Percentiles rank a stretch among this genome's conserved stretches.
These are phyloP conservation scores for Drosophila punjabiensis DNA, from an alignment of 1,140 invertebrate species.

Conservation along the genomic window DNA sequence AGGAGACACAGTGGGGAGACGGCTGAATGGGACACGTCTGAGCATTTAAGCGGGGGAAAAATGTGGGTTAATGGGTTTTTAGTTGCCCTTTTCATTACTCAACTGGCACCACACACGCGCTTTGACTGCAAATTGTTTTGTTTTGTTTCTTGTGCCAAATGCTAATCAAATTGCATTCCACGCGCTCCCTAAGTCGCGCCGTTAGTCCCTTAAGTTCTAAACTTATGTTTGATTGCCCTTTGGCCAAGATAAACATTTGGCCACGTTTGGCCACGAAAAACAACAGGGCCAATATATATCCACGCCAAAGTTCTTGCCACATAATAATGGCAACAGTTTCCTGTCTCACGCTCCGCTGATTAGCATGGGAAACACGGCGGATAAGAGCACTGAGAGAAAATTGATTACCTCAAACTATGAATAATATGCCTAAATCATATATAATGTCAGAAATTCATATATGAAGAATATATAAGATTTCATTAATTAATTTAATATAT, in stretches of 20 bases:
- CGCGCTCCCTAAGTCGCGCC: background rate
- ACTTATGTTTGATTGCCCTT: conserved; percentile 20
- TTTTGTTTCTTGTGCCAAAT: conserved; percentile 26
- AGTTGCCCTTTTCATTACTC: conserved; percentile 76
- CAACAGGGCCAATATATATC: conserved; percentile 18
- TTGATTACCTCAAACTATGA: no score
- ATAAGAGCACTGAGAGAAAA: conserved; percentile 6
- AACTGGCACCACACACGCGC: conserved; percentile 32
- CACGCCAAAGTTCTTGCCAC: conserved; percentile 26
- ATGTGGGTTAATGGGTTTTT: conserved; percentile 82
- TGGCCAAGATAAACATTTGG: conserved; percentile 13
- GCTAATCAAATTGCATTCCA: conserved; percentile 64
- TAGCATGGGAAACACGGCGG: conserved; percentile 12
- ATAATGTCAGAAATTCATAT: background rate
- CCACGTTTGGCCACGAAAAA: conserved; percentile 22
- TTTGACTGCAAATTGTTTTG: conserved; percentile 50
- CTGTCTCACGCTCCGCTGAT: conserved; percentile 38
- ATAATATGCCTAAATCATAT: background rate
- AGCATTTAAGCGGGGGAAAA: conserved; percentile 73
- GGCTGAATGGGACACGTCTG: conserved; percentile 55
- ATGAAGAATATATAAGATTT: background rate
- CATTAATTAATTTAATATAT: background rate
- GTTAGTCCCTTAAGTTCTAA: conserved; percentile 16
- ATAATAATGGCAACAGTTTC: conserved; percentile 41
- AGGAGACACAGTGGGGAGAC: conserved; percentile 29